phyloP scores from a whole-genome alignment of 2,797 vertebrate genomes.

The Acestrorhynchus altus region DNA sequence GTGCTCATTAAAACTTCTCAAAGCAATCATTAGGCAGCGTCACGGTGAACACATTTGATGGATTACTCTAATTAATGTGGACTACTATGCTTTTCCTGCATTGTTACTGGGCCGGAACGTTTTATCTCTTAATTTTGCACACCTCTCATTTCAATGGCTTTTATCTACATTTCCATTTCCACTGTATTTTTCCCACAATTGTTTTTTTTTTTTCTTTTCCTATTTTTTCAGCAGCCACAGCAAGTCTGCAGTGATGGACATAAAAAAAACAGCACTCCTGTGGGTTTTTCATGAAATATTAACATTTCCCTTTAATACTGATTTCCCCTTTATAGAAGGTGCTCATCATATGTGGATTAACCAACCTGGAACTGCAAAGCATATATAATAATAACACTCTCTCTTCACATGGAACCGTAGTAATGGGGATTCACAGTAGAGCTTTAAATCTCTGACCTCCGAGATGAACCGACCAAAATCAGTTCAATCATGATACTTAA shows the following conservation, averaged over 20 bases:
- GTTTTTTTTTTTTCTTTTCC: not conserved
- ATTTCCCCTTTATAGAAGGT: not conserved
- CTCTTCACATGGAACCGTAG: not conserved
- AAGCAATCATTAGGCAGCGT: conserved; percentile 59
- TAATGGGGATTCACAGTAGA: not conserved
- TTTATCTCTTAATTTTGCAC: conserved; percentile 48
- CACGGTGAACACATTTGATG: conserved; percentile 59
- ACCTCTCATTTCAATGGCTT: conserved; percentile 44
- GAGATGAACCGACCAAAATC: too few species aligned
- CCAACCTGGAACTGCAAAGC: not conserved
- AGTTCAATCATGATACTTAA: not conserved
- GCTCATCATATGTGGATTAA: not conserved
- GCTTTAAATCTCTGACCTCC: not conserved
- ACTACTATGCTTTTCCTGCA: conserved; percentile 42
- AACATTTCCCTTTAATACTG: not conserved
- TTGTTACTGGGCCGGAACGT: conserved; percentile 46
- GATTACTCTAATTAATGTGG: conserved; percentile 64
- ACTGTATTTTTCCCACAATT: not conserved
- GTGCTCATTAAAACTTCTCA: conserved; percentile 54
- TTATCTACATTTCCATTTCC: conserved; percentile 18
- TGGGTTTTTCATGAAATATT: conserved; percentile 1
- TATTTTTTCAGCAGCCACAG: not conserved
- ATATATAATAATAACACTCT: not conserved
- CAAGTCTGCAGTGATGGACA: not conserved
- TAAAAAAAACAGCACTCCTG: not conserved